Conservation (phyloP, 2,888 invertebrate genomes). For the Elysia crispata region DNA sequence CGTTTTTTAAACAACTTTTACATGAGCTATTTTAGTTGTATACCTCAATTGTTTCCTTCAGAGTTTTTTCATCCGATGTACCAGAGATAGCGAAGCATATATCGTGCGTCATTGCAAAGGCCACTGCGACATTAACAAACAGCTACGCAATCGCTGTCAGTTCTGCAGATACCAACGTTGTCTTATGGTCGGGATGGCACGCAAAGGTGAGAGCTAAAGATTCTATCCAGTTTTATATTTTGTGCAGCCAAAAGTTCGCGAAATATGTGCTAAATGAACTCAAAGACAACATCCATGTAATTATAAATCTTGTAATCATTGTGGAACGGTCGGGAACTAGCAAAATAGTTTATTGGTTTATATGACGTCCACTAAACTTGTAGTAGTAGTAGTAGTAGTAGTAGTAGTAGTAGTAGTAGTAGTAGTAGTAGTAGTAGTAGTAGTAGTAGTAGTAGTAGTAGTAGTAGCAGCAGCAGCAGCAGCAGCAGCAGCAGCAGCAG, state of each 20-base stretch:
- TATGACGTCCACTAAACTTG: no score
- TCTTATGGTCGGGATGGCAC: conserved; percentile 71
- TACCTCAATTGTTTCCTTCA: conserved; percentile 49
- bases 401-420: no score
- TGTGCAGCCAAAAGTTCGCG: conserved; percentile 68
- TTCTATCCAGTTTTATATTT: background rate
- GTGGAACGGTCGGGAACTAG: no score
- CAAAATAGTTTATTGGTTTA: no score
- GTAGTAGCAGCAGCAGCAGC: no score
- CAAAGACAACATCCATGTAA: no score
- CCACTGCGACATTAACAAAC: conserved; percentile 64
- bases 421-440: no score
- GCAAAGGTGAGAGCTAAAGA: conserved; percentile 64
- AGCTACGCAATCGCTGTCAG: conserved; percentile 71
- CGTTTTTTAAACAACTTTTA: background rate
- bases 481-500: background rate
- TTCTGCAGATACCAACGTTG: conserved; percentile 73
- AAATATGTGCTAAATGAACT: no score
- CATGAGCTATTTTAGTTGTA: no score
- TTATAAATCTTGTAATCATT: no score
- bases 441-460: no score
- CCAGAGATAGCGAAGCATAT: conserved; percentile 64
- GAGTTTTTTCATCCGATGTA: conserved; percentile 70
- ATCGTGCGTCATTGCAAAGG: conserved; percentile 64
- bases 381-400: no score